Evolutionary conservation across 2,113 vertebrate species (phyloP).

Genomic region (Irena cyanogastra): DNA sequence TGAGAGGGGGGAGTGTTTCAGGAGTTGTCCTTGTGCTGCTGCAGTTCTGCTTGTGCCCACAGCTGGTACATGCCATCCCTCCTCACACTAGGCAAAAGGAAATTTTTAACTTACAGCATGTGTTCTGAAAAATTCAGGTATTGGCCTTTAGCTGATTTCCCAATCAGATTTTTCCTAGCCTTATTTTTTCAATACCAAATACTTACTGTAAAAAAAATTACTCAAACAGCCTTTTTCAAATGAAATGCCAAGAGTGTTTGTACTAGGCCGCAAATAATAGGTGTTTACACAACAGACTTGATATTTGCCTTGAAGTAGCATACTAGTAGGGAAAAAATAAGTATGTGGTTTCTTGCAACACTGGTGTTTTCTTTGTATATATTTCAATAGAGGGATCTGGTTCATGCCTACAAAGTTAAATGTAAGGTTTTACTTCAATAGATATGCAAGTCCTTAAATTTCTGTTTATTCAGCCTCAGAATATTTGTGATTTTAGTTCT

Average conservation of each 20-base stretch:
- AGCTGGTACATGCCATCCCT: not conserved
- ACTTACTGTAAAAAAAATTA: not conserved
- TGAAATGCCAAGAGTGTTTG: not conserved
- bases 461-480: not conserved
- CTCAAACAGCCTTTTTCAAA: not conserved
- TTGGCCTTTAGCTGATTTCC: not conserved
- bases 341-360: not conserved
- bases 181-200: not conserved
- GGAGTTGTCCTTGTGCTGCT: not conserved
- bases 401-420: not conserved
- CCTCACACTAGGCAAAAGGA: not conserved
- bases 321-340: not conserved
- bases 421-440: not conserved
- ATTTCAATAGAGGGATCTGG: not conserved
- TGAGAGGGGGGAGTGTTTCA: not conserved
- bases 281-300: not conserved
- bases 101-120: not conserved
- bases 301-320: constrained; percentile 18
- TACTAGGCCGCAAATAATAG: constrained; percentile 3
- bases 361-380: not conserved
- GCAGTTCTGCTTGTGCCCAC: not conserved
- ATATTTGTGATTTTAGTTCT: not conserved
- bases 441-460: not conserved
- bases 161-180: not conserved
- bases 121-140: not conserved